Evolutionary conservation across 1,140 invertebrate species (phyloP), one percentile per base, ranked within the genome.

Genomic region (Ips nitidus): DNA sequence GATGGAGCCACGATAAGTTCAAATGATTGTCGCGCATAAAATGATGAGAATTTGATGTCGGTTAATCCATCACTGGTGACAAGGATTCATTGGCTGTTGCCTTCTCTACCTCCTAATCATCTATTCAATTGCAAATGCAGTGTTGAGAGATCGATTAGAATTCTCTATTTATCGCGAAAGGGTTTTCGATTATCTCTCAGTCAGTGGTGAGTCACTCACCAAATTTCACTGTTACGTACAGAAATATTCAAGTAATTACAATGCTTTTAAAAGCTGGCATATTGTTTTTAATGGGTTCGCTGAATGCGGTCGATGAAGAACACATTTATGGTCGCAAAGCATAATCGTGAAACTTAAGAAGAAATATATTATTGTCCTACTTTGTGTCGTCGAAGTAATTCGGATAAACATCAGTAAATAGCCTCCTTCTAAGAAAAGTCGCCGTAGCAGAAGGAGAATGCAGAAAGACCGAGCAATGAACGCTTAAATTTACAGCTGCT

Each of bases 111-210:
- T 72, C 64, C 74, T 75, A 75, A 75, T 75, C 74, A 75, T 71
- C 74, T 68, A 75, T 75, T 75, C 74, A 75, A 74, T 75, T 75
- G 72, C 72, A 74, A 75, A 75, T 75, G 74, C 62, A 71, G 69
- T 66, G 74, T 63, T 70, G 71, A 70, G 64, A 72, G 74, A 75
- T 74, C 70, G 74, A 75, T 74, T 66, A 68, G 69, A 70, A 72
- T 75, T 69, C 72, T 70, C 65, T 42, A 52, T 57, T 68, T 62
- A 68, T 60, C 70, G 67, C 70, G 63, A 69, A 75, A 73, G 74
- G 74, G 74, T 75, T 75, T 75, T 67, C 74, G 72, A 66, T 70
- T 70, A 63, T 70, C 47, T 57, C 61, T 50, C 22, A 22, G 22
- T 22, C 22, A 22, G 22, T 22, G 22, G 66, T 74, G 73, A 75